These are phyloP conservation scores for Acleris literana DNA, from an alignment of 2,888 invertebrate species.

Conservation along the genomic window DNA sequence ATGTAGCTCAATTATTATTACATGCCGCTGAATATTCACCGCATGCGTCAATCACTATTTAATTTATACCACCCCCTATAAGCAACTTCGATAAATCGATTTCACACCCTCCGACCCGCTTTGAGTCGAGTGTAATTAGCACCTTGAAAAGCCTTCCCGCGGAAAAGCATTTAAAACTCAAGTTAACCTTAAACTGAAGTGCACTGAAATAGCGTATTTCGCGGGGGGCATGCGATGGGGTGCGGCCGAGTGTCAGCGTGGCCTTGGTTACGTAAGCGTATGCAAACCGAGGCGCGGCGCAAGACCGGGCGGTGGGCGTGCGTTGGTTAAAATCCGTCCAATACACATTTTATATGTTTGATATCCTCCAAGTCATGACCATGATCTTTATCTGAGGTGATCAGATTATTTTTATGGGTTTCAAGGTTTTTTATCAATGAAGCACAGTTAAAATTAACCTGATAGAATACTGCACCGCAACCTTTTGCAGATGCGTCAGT, in stretches of 20 bases:
- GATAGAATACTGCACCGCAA: no score
- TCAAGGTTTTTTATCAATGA: no score
- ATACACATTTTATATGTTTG: background rate
- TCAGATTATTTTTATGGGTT: no score
- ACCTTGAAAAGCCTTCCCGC: slow-evolving; percentile 8
- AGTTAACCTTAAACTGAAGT: slow-evolving; percentile 40
- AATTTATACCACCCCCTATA: no score
- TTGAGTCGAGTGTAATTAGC: background rate
- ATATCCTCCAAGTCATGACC: background rate
- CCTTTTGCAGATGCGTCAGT: no score
- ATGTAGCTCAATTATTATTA: no score
- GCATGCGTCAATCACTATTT: no score
- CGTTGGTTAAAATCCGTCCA: background rate
- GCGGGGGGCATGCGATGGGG: slow-evolving; percentile 61
- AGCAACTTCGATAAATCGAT: no score
- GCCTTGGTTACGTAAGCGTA: slow-evolving; percentile 73
- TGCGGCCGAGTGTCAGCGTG: slow-evolving; percentile 61
- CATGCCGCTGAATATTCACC: no score
- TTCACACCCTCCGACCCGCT: no score
- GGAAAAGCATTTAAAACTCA: slow-evolving; percentile 6
- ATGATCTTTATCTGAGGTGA: background rate
- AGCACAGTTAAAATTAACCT: no score
- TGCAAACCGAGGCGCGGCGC: slow-evolving; percentile 62
- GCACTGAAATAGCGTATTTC: slow-evolving; percentile 65
- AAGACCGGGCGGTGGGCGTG: slow-evolving; percentile 55